These are phyloP conservation scores for Seriola quinqueradiata DNA, from an alignment of 2,113 vertebrate species.

Conservation along the genomic window DNA sequence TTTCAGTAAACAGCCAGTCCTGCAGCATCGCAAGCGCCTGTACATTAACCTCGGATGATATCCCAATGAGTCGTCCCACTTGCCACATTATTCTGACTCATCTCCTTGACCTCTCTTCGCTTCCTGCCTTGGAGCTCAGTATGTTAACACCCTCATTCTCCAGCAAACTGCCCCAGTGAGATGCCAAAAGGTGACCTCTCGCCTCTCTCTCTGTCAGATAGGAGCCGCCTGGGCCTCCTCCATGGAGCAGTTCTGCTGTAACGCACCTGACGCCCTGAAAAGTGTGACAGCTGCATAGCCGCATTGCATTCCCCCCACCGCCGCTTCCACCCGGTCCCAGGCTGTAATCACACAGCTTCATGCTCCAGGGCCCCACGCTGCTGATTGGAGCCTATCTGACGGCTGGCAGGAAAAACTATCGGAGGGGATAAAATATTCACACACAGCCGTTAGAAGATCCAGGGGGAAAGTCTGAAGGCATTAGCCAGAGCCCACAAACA, in stretches of 20 bases:
- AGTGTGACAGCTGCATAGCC: conserved; percentile 75
- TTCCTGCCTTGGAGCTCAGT: conserved; percentile 51
- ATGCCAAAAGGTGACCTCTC: conserved; percentile 65
- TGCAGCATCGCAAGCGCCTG: conserved; percentile 13
- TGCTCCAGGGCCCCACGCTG: conserved; percentile 74
- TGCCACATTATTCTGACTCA: conserved; percentile 69
- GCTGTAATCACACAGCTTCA: conserved; percentile 80
- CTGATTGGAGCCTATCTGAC: conserved; percentile 84
- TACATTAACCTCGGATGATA: conserved; percentile 54
- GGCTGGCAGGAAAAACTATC: conserved; percentile 81
- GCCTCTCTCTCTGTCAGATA: conserved; percentile 43
- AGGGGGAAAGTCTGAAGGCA: conserved; percentile 79
- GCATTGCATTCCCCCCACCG: conserved; percentile 25
- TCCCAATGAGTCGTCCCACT: conserved; percentile 55
- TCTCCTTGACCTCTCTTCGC: conserved; percentile 65
- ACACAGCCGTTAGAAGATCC: conserved; percentile 79
- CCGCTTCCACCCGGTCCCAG: conserved; percentile 64
- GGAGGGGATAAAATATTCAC: conserved; percentile 84
- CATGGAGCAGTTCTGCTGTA: conserved; percentile 39
- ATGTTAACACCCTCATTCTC: conserved; percentile 60
- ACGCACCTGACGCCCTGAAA: conserved; percentile 76
- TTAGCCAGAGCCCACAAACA: conserved; percentile 78
- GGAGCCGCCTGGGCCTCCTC: conserved; percentile 12
- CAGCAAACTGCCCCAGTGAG: conserved; percentile 48
- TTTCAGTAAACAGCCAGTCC: conserved; percentile 23